Conservation (phyloP, 2,888 invertebrate species). For the Andrena trimmerana region DNA sequence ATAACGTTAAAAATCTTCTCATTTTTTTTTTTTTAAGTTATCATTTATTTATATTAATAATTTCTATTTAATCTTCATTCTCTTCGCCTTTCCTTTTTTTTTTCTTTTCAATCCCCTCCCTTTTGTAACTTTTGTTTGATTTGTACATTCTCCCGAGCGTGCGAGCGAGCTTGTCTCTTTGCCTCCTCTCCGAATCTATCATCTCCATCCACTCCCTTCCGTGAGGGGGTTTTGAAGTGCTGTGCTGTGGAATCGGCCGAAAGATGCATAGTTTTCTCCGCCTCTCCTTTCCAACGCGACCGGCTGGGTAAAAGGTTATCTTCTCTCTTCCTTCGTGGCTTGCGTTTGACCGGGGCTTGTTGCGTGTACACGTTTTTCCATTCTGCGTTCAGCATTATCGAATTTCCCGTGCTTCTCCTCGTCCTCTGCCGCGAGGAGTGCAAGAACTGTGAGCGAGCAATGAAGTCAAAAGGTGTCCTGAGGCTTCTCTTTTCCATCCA, state of each 20-base stretch:
- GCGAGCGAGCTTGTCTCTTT: conserved; percentile 75
- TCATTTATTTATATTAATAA: conserved; percentile 82
- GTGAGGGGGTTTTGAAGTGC: conserved; percentile 41
- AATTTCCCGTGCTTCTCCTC: conserved; percentile 33
- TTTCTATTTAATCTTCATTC: conserved; percentile 77
- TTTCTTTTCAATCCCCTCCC: background rate
- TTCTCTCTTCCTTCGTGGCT: conserved; percentile 14
- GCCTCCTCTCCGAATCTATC: conserved; percentile 44
- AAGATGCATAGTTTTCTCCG: conserved; percentile 33
- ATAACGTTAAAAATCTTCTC: conserved; percentile 82
- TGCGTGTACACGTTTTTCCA: conserved; percentile 30
- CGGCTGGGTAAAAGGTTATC: background rate
- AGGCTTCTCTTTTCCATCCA: conserved; percentile 7
- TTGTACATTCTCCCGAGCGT: conserved; percentile 84
- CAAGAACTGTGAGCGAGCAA: conserved; percentile 75
- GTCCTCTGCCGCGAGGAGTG: conserved; percentile 56
- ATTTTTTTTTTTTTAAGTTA: conserved; percentile 76
- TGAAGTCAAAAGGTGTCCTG: conserved; percentile 70
- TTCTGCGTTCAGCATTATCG: conserved; percentile 14
- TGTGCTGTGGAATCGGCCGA: conserved; percentile 71
- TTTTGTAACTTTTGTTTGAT: conserved; percentile 79
- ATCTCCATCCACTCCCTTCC: conserved; percentile 40
- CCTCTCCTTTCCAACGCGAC: conserved; percentile 40
- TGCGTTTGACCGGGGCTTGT: conserved; percentile 2
- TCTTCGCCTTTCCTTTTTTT: conserved; percentile 45